Conservation (phyloP, 2,888 invertebrate species). For the Hecatera dysodea region DNA sequence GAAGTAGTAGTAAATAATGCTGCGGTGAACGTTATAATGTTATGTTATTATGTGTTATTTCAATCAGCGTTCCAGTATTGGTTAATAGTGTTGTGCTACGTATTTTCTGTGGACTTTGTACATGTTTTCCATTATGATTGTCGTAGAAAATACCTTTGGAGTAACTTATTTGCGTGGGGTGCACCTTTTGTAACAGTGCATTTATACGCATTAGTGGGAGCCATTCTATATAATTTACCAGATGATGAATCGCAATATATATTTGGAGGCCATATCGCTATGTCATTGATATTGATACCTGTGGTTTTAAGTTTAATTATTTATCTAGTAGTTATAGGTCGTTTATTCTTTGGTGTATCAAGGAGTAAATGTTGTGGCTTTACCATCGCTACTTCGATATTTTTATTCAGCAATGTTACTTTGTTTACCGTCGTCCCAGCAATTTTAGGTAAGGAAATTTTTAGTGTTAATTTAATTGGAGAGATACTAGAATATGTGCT, state of each 20-base stretch:
- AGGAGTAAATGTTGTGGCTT: conserved; percentile 18
- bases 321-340: conserved; percentile 26
- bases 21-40: neutral
- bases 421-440: conserved; percentile 12
- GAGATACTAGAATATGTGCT: conserved; percentile 21
- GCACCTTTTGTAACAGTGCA: conserved; percentile 19
- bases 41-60: conserved; percentile 5
- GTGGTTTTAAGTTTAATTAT: conserved; percentile 45
- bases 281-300: conserved; percentile 31
- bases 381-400: conserved; percentile 19
- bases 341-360: conserved; percentile 5
- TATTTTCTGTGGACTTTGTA: conserved; percentile 43
- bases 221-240: conserved; percentile 23
- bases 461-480: conserved; percentile 13
- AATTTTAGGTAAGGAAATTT: neutral
- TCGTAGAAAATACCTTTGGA: conserved; percentile 25
- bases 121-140: conserved; percentile 30
- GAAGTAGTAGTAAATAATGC: neutral
- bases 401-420: conserved; percentile 8
- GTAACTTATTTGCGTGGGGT: conserved; percentile 38
- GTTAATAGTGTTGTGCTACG: conserved; percentile 43
- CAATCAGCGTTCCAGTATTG: conserved; percentile 29
- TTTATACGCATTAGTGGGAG: conserved; percentile 30
- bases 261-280: neutral
- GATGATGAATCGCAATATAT: conserved; percentile 24